Conservation (phyloP, 2,113 vertebrate genomes). For the Caranx melampygus region DNA sequence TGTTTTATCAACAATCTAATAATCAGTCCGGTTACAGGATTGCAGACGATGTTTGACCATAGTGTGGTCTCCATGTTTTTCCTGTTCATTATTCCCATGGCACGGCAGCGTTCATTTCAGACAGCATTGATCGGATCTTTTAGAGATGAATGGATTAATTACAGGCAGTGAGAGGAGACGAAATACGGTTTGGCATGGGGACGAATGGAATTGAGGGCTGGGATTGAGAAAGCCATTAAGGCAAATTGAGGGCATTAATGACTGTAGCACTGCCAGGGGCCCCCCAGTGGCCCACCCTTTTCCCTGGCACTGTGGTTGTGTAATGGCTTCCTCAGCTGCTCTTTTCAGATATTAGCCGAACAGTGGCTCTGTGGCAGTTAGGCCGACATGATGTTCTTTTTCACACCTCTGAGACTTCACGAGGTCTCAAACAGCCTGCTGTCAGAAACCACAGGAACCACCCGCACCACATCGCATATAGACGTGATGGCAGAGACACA, state of each 20-base stretch:
- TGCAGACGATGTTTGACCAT: slow-evolving; percentile 13
- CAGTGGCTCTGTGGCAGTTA: slow-evolving; percentile 27
- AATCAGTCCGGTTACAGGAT: slow-evolving; percentile 20
- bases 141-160: slow-evolving; percentile 88
- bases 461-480: slow-evolving; percentile 18
- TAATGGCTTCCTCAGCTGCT: slow-evolving; percentile 69
- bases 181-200: slow-evolving; percentile 75
- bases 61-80: slow-evolving; percentile 41
- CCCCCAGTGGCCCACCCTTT: slow-evolving; percentile 62
- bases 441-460: slow-evolving; percentile 47
- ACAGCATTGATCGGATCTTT: slow-evolving; percentile 81
- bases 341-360: slow-evolving; percentile 57
- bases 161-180: slow-evolving; percentile 77
- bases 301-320: slow-evolving; percentile 65
- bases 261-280: slow-evolving; percentile 81
- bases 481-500: neutral
- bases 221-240: slow-evolving; percentile 83
- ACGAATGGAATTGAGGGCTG: slow-evolving; percentile 69
- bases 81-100: slow-evolving; percentile 44
- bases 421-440: slow-evolving; percentile 35
- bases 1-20: slow-evolving; percentile 48
- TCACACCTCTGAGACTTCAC: slow-evolving; percentile 50
- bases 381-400: slow-evolving; percentile 59
- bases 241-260: slow-evolving; percentile 87
- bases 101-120: slow-evolving; percentile 68